A percentile compares a stretch with the other conserved stretches of the same genome.
Evolutionary conservation across 2,797 vertebrate genomes (phyloP).

Genomic region (Labroides dimidiatus): DNA sequence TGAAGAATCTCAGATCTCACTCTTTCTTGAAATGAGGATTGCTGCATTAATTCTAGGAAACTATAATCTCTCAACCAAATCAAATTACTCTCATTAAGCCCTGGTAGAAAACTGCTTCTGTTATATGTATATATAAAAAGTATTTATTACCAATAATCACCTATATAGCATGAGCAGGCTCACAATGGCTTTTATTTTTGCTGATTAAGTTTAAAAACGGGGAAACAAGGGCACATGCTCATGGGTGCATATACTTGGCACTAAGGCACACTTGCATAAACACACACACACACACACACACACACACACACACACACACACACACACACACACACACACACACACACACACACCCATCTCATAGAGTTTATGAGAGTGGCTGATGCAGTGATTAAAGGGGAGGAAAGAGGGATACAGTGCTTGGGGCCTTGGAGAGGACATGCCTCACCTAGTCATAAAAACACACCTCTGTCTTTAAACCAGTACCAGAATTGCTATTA

Average conservation of each 20-base stretch:
- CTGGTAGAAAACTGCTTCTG: slow-evolving; percentile 97
- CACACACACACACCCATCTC: slow-evolving; percentile 76
- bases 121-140: slow-evolving; percentile 93
- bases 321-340: slow-evolving; percentile 17
- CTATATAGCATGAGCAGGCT: slow-evolving; percentile 86
- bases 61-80: slow-evolving; percentile 99
- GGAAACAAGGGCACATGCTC: slow-evolving; percentile 80
- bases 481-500: slow-evolving; percentile 68
- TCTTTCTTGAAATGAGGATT: slow-evolving; percentile 98
- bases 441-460: slow-evolving; percentile 83
- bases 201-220: slow-evolving; percentile 88
- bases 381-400: slow-evolving; percentile 86
- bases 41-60: slow-evolving; percentile 99
- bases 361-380: slow-evolving; percentile 81
- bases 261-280: slow-evolving; percentile 17
- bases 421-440: slow-evolving; percentile 81
- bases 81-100: slow-evolving; percentile 99
- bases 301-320: not conserved
- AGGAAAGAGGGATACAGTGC: slow-evolving; percentile 76
- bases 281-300: not conserved
- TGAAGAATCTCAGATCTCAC: slow-evolving; percentile 99
- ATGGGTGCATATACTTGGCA: slow-evolving; percentile 43
- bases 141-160: slow-evolving; percentile 99
- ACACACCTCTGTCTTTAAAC: slow-evolving; percentile 84
- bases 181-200: slow-evolving; percentile 86